A percentile compares a stretch with the other conserved stretches of the same genome.
phyloP scores from a whole-genome alignment of 2,113 vertebrate genomes.

The Python bivittatus region DNA sequence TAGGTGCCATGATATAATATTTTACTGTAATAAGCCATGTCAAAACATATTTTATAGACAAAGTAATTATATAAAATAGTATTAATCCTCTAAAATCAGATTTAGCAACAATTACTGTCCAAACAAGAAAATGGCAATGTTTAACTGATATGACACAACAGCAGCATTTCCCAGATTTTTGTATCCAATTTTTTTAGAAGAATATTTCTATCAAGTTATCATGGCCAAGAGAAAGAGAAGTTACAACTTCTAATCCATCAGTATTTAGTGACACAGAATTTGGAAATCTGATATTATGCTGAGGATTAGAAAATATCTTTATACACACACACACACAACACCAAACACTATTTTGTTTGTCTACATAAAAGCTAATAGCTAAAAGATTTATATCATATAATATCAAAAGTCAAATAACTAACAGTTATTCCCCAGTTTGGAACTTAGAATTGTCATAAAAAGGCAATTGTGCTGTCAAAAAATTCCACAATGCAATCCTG shows the following conservation, averaged over 20 bases:
- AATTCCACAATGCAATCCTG: too few relatives aligned
- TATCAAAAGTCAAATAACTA: too few relatives aligned
- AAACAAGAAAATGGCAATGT: not conserved
- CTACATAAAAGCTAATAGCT: not conserved
- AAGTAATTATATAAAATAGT: not conserved
- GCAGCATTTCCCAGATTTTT: not conserved
- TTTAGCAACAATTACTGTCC: not conserved
- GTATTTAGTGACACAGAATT: not conserved
- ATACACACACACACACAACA: not conserved
- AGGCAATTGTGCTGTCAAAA: too few relatives aligned
- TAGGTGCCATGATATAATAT: not conserved
- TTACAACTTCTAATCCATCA: not conserved
- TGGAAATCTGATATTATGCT: not conserved
- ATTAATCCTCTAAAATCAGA: not conserved
- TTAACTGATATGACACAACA: too few relatives aligned
- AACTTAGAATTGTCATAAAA: too few relatives aligned
- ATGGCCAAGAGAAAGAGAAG: not conserved
- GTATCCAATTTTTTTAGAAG: not conserved
- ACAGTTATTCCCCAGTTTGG: too few relatives aligned
- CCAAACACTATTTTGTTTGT: not conserved
- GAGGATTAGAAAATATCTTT: not conserved
- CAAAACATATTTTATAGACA: not conserved
- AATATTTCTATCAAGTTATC: not conserved
- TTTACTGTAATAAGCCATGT: not conserved
- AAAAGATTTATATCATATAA: not conserved